Evolutionary conservation across 2,797 vertebrate genomes (phyloP).

Genomic region (Rhabdophis nuchalis): DNA sequence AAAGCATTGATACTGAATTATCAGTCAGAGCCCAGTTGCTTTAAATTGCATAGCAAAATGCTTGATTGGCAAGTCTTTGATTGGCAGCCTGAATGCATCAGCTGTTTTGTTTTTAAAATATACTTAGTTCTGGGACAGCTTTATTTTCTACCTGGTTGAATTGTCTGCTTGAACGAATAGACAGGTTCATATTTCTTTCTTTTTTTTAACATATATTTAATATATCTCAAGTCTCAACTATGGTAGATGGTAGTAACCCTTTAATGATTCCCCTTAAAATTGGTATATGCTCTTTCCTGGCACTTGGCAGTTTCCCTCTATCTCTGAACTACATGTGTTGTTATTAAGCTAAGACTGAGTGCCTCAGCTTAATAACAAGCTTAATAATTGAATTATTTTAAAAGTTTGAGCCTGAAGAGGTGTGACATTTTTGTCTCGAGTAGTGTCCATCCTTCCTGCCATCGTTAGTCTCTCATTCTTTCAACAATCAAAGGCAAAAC

Average conservation of each 20-base stretch:
- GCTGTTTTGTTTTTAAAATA: neutral
- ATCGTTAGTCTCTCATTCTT: neutral
- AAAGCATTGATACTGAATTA: neutral
- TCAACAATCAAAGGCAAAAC: neutral
- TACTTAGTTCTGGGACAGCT: neutral
- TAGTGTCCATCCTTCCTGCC: neutral
- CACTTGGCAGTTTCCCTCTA: neutral
- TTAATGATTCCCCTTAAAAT: neutral
- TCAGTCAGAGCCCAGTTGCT: neutral
- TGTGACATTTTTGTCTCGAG: neutral
- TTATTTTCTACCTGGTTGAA: neutral
- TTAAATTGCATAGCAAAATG: neutral
- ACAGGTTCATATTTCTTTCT: neutral
- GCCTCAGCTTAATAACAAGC: neutral
- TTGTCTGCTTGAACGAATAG: neutral
- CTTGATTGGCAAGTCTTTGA: neutral
- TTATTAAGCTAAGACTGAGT: neutral
- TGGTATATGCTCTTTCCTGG: neutral
- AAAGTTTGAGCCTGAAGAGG: neutral
- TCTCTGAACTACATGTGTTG: neutral
- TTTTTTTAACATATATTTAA: neutral
- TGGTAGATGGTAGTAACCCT: neutral
- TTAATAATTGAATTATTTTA: neutral
- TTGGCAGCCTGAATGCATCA: neutral
- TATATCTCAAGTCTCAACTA: neutral